phyloP scores from a whole-genome alignment of 35 echinoderm and acorn worm species.

The Eucidaris tribuloides region DNA sequence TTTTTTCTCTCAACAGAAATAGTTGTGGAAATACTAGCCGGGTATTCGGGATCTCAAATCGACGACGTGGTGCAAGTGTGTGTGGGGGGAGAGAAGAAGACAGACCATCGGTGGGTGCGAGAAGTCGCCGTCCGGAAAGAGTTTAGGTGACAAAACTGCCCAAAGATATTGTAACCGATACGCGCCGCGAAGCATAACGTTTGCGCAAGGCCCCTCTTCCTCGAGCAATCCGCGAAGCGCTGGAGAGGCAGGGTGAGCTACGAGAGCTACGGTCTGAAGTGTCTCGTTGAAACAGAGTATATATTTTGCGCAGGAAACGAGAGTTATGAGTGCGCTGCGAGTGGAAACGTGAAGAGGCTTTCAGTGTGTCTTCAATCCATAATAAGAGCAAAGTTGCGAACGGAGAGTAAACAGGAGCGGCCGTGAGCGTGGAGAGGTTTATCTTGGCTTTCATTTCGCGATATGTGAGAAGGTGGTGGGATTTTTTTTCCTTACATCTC shows the following conservation, averaged over 20 bases:
- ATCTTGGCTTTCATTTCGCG: constrained; percentile 27
- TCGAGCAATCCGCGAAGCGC: too few species aligned
- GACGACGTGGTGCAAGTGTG: background rate
- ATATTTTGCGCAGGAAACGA: constrained; percentile 36
- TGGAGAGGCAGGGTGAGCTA: constrained; percentile 11
- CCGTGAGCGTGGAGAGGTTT: constrained; percentile 21
- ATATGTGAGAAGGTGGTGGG: background rate
- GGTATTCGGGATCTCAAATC: background rate
- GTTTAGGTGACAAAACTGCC: constrained; percentile 32
- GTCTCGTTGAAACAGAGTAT: constrained; percentile 38
- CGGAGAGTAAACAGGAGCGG: constrained; percentile 7
- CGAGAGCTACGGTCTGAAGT: constrained; percentile 8
- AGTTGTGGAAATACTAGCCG: background rate
- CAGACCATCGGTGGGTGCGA: background rate
- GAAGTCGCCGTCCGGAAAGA: constrained; percentile 22
- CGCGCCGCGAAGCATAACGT: background rate
- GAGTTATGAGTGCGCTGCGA: constrained; percentile 28
- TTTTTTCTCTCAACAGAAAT: background rate
- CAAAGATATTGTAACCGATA: constrained; percentile 20
- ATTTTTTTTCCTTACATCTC: background rate
- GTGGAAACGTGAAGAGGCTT: constrained; percentile 39
- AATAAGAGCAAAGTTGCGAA: constrained; percentile 21
- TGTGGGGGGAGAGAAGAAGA: constrained; percentile 18
- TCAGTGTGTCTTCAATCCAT: constrained; percentile 23
- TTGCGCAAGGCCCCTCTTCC: constrained; percentile 10